Base-by-base conservation (phyloP, 2,888 invertebrate genomes). In the Thera obeliscata region DNA sequence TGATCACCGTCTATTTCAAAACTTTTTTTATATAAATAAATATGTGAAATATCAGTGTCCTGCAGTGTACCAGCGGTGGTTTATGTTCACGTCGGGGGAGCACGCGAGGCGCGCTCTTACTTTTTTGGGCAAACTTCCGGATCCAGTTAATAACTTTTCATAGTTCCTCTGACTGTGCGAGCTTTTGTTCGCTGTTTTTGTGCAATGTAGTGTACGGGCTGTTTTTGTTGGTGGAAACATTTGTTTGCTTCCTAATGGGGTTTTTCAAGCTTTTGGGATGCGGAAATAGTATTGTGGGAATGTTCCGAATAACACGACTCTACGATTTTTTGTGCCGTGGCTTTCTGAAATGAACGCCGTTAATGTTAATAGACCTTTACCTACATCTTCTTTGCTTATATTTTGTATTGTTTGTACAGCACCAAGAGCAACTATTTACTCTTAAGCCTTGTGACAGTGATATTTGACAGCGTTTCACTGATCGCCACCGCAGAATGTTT, bases 51-150 rank as follows among this genome's bases (percentile, higher is more conserved):
- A 58, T 59, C 1, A 3, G 54, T 60, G 68, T 7, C 52, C 54
- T 2, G 63, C 61, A 71, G 62, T 72, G 68, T 62, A 72, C 54
- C 38, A n/a, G 35, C 57, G 46, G 11, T 64, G 62, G 56, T 69
- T 66, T 70, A 61, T 59, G 67, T 60, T 75, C 61, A 78, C 66
- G 71, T 73, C 66, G 66, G 71, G 71, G 63, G 55, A 46, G 72
- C 80, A 77, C 78, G 80, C 78, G 72, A 79, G 61, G 54, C 74
- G 62, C 67, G 76, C 62, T 66, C 71, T 69, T 68, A 73, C 67
- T 78, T 75, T 79, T 81, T 81, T 75, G 72, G 74, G 65, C 65
- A 55, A 77, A 78, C 78, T 80, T 81, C 81, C 81, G 76, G 64
- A 57, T 61, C 59, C 72, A 76, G 76, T 78, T 81, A 77, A 77